Conservation (phyloP, 2,113 vertebrate genomes). For the Xiphias gladius region DNA sequence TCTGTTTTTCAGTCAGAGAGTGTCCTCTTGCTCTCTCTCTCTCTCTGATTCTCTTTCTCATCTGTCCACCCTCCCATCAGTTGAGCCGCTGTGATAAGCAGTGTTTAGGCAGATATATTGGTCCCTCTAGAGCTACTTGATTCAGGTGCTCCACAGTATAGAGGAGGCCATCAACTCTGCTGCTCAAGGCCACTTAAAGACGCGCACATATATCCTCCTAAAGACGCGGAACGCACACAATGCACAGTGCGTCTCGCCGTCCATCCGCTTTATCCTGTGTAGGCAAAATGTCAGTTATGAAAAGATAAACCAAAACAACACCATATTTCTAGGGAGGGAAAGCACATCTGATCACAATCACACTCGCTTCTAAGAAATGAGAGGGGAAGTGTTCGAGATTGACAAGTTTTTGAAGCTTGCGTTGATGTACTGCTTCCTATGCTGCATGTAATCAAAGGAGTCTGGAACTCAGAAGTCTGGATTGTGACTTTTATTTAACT, state of each 20-base stretch:
- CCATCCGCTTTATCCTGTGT: too few relatives aligned
- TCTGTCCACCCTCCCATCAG: slow-evolving; percentile 46
- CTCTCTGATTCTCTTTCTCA: neutral
- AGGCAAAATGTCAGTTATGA: too few relatives aligned
- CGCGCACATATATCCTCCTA: slow-evolving; percentile 53
- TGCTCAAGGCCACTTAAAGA: slow-evolving; percentile 71
- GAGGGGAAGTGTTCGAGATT: neutral
- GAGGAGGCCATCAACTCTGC: slow-evolving; percentile 64
- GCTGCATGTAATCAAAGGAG: neutral
- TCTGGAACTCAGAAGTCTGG: neutral
- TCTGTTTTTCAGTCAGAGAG: slow-evolving; percentile 54
- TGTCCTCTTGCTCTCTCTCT: slow-evolving; percentile 2
- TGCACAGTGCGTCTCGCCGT: too few relatives aligned
- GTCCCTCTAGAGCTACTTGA: slow-evolving; percentile 77
- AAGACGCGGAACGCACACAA: neutral
- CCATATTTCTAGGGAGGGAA: too few relatives aligned
- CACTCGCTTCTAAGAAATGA: too few relatives aligned
- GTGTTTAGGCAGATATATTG: slow-evolving; percentile 72
- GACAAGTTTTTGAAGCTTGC: neutral
- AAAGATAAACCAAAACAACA: too few relatives aligned
- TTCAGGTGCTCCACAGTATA: slow-evolving; percentile 65
- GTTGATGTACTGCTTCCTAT: neutral
- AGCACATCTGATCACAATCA: too few relatives aligned
- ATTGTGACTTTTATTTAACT: neutral
- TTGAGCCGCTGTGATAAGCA: slow-evolving; percentile 54